A percentile compares a stretch with the other conserved stretches of the same genome.
phyloP scores from a whole-genome alignment of 2,113 vertebrate genomes.

The Notarius quadriscutis region DNA sequence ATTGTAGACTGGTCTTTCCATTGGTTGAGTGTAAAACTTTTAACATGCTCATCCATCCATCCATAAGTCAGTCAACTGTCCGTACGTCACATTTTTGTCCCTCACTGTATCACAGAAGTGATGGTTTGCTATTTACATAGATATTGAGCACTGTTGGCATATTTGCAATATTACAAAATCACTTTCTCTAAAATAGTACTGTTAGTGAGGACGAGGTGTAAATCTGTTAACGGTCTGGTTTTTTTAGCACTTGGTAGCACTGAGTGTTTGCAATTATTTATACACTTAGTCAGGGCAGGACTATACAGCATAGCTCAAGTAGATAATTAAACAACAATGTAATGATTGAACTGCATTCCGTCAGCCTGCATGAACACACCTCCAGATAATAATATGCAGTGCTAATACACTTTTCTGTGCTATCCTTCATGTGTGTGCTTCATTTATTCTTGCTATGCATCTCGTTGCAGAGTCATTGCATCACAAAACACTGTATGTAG shows the following conservation, averaged over 20 bases:
- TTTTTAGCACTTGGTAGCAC: too few relatives aligned
- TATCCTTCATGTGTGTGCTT: neutral
- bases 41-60: neutral
- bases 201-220: neutral
- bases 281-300: neutral
- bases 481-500: neutral
- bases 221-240: neutral
- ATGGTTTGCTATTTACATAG: neutral
- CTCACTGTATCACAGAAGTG: neutral
- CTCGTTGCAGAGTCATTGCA: constrained; percentile 25
- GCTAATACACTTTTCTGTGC: constrained; percentile 27
- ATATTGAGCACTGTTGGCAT: neutral
- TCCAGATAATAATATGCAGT: constrained; percentile 17
- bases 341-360: neutral
- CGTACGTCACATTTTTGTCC: neutral
- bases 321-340: neutral
- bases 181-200: neutral
- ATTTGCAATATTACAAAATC: neutral
- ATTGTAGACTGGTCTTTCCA: neutral
- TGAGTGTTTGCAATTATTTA: neutral
- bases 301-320: neutral
- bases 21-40: neutral
- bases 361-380: neutral
- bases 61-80: neutral
- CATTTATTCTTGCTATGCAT: constrained; percentile 11